Base-by-base conservation (phyloP, 2,888 invertebrate species). In the Pammene aurita region DNA sequence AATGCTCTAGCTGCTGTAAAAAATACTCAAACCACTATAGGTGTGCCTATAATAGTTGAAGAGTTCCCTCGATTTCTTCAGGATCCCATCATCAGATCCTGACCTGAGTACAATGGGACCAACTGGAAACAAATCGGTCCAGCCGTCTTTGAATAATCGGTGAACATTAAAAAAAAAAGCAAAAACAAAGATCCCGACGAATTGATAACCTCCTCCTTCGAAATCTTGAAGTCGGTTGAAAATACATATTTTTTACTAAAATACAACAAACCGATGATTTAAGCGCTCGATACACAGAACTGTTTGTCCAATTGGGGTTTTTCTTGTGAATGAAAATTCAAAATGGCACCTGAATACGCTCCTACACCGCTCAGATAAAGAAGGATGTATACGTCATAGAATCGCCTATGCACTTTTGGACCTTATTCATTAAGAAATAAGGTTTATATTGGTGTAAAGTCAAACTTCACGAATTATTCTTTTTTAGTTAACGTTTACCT, bases 241-340 rank as follows among this genome's bases (percentile, higher is more conserved):
- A 9, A 38, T 13, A 60, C 10, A 14, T 2, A 34, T 34, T 18
- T 46, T 46, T 14, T 46, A 7, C 5, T 46, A 14, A 14, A 44
- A 42, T 50, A 35, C n/a, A 58, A 55, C 13, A 10, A 46, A 9
- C 0, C 13, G 13, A 52, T 54, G 34, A 61, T 60, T 66, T 66
- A 18, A 52, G 26, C 26, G 26, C 26, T 26, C 26, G 26, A 1
- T 26, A 26, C 26, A 9, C 60, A 13, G 6, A 46, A 46, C n/a
- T 46, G 0, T 56, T 55, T 67, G 46, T 11, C 35, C 67, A 67
- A 61, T 41, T 67, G 67, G 18, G 9, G 1, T 1, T 48, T 42
- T 38, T 10, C 13, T 35, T 46, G 55, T 67, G 61, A 67, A 67
- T 62, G 67, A 62, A 67, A 50, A 42, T 34, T 48, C 52, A 14